Evolutionary conservation across 2,113 vertebrate species (phyloP).

Genomic region (Leucopsar rothschildi): DNA sequence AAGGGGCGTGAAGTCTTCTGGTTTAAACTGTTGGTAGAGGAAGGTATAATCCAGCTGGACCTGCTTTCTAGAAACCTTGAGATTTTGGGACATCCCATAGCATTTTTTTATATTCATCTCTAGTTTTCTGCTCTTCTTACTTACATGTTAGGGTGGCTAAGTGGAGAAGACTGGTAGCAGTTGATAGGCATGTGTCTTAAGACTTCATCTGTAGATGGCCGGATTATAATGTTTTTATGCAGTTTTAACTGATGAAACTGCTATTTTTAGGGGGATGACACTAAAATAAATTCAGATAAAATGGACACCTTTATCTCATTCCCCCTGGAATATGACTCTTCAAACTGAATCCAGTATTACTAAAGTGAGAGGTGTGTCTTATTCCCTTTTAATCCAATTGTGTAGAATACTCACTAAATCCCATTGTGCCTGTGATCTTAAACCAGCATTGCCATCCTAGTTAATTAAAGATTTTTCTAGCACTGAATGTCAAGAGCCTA

Average conservation of each 20-base stretch:
- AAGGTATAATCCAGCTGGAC: background rate
- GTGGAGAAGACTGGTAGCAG: background rate
- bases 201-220: background rate
- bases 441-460: background rate
- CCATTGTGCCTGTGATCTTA: background rate
- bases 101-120: background rate
- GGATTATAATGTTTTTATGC: background rate
- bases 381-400: slow-evolving; percentile 35
- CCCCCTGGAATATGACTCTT: background rate
- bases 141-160: background rate
- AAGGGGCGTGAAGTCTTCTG: background rate
- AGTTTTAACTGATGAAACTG: background rate
- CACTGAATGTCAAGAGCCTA: background rate
- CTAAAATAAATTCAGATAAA: background rate
- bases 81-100: background rate
- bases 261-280: background rate
- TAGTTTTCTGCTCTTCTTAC: background rate
- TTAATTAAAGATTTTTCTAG: slow-evolving; percentile 54
- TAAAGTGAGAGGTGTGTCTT: background rate
- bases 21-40: background rate
- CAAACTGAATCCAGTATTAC: background rate
- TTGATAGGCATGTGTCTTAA: background rate
- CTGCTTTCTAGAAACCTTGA: background rate
- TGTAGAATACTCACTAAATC: slow-evolving; percentile 16
- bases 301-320: slow-evolving; percentile 5